These are phyloP conservation scores for Acanthochromis polyacanthus DNA, from an alignment of 2,113 vertebrate genomes.

Conservation along the genomic window DNA sequence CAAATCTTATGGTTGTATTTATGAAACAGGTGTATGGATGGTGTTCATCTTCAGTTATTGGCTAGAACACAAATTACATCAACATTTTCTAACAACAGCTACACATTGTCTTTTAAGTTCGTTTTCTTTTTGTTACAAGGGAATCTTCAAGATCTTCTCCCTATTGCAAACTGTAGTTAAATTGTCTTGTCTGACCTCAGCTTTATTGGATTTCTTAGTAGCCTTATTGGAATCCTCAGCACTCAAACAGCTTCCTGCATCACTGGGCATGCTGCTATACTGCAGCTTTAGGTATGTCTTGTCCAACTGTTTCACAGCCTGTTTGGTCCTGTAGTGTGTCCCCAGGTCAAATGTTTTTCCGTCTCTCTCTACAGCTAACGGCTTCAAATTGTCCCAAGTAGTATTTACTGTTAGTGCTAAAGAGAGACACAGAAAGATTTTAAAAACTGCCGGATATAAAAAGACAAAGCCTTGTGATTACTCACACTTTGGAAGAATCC, in stretches of 20 bases:
- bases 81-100: not conserved
- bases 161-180: constrained; percentile 36
- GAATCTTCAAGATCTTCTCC: constrained; percentile 24
- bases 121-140: constrained; percentile 14
- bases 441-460: constrained; percentile 20
- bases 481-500: not conserved
- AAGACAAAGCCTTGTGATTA: too few relatives aligned
- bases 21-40: too few relatives aligned
- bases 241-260: constrained; percentile 16
- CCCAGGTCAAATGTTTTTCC: constrained; percentile 16
- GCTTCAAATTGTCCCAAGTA: constrained; percentile 33
- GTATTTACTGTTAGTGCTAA: constrained; percentile 44
- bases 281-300: constrained; percentile 10
- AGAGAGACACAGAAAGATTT: not conserved
- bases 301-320: not conserved
- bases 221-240: constrained; percentile 43
- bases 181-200: constrained; percentile 39
- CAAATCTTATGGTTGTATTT: too few relatives aligned
- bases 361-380: constrained; percentile 14
- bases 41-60: too few relatives aligned
- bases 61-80: too few relatives aligned
- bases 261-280: not conserved
- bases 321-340: constrained; percentile 28
- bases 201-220: constrained; percentile 29
- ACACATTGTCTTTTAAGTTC: not conserved